Evolutionary conservation across 2,888 invertebrate genomes (phyloP).

Genomic region (Mesorhabditis sp.): DNA sequence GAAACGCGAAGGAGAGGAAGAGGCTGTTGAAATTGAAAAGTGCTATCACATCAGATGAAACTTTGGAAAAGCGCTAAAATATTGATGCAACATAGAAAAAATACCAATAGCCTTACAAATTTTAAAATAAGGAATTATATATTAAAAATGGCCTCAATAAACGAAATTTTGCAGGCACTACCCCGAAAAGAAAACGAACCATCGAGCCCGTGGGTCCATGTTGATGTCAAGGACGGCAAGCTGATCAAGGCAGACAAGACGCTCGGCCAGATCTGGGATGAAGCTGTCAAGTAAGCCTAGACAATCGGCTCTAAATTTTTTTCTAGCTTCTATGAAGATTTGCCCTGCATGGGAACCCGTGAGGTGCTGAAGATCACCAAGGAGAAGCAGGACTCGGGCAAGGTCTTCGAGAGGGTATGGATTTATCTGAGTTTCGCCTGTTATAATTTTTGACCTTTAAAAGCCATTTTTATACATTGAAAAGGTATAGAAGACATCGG

Average conservation of each 20-base stretch:
- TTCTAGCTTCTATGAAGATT: constrained; percentile 36
- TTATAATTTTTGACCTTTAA: too few species aligned
- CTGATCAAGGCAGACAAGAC: constrained; percentile 59
- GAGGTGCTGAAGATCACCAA: constrained; percentile 75
- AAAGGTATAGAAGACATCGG: too few species aligned
- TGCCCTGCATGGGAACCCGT: constrained; percentile 60
- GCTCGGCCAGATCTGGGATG: constrained; percentile 60
- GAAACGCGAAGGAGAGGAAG: too few species aligned
- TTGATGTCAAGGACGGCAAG: constrained; percentile 41
- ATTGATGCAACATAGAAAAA: too few species aligned
- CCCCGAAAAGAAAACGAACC: constrained; percentile 39
- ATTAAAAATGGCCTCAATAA: neutral
- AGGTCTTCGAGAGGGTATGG: constrained; percentile 84
- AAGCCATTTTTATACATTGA: too few species aligned
- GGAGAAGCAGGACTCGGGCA: constrained; percentile 86
- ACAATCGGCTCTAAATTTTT: constrained; percentile 3
- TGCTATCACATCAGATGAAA: too few species aligned
- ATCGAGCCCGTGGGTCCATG: constrained; percentile 50
- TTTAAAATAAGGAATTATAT: too few species aligned
- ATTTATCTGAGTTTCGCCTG: neutral
- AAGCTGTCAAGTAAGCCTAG: constrained; percentile 45
- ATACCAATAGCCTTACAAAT: too few species aligned
- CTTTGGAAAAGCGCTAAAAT: too few species aligned
- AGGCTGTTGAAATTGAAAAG: too few species aligned
- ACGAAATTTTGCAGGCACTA: constrained; percentile 28